Base-by-base conservation (phyloP, 2,113 vertebrate genomes). In the Tetrax tetrax region DNA sequence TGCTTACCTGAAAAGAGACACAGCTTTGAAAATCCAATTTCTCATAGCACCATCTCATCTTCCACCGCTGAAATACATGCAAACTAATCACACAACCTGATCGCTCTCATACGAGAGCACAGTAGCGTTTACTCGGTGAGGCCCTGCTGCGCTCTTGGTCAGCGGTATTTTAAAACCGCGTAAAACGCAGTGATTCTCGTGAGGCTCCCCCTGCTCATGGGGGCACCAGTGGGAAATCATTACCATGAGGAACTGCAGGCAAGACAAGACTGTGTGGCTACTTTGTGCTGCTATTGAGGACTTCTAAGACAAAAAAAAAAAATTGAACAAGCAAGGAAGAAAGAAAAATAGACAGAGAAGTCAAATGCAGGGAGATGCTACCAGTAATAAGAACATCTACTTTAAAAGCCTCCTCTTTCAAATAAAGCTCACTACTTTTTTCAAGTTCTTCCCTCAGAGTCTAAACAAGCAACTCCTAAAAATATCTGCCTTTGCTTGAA, bases 401-500 rank as follows among this genome's bases (percentile, higher is more conserved):
- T 79, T n/a, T 19, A 37, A 65, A 95, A 75, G 14, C 10, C 24
- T 68, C 14, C 28, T 59, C 38, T 66, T 37, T 54, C 50, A 77
- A 68, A 64, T 31, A 48, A 78, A 50, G 9, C n/a, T 91, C 28
- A n/a, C n/a, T 50, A 45, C 16, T 63, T 60, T 21, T 60, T 24
- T 60, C 41, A 68, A 50, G 22, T 38, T 84, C 50, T 71, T 69
- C 66, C 22, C 33, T 69, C 59, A 47, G 45, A 74, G 24, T 57
- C 65, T 64, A 53, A 87, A 86, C 45, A 78, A 89, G 13, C 24
- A 89, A 31, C 21, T 83, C 65, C 65, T 71, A 89, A 86, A 92
- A 96, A 89, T 37, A 76, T 6, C 21, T 29, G 8, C 43, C n/a
- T 70, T 75, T 38, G 31, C 20, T 63, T 53, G 66, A 84, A 91